Evolutionary conservation across 2,113 vertebrate genomes (phyloP), one percentile per base, ranked within the genome.

Genomic region (Cephalopholis sonnerati): DNA sequence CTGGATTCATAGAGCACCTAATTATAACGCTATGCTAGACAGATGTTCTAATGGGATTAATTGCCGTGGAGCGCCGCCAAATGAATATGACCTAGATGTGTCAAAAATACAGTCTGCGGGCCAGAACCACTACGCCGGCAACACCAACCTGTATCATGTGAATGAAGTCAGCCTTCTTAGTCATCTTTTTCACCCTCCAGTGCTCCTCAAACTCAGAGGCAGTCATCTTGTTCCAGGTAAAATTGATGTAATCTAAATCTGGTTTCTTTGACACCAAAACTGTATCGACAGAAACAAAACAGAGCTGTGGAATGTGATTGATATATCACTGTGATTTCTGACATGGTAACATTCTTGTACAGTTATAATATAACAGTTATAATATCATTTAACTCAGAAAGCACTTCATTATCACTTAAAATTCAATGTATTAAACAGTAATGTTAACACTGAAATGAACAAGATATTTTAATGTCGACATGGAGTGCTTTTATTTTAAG

Each of bases 61-160:
- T 72, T 89, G 82, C 67, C 50, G 39, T 69, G 36, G 36, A 84
- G 81, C 44, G 20, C 66, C 24, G 41, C 57, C 25, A 61, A 80
- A 88, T 68, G 81, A 82, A 74, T 64, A 51, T 83, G 87, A 84
- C 66, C 74, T 64, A 76, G 70, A 87, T 86, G 77, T 89, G 84
- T 87, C 78, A 88, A n/a, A 87, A 77, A 63, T 18, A 62, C 36
- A 82, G 72, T 77, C 17, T 18, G 12, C 4, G 51, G 48, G 24
- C 39, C 18, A 17, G 36, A 15, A 11, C 24, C 10, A 1, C 22
- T 8, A 8, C 5, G 1, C 39, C 36, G 4, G 18, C 27, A 61
- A 46, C 66, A 75, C 89, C 50, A 36, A 91, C 98, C 97, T 99
- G 97, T 90, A 99, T 95, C 97, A 99, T 97, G 94, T 99, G 97